Conservation (phyloP, 2,888 invertebrate genomes). For the Anthophora plumipes region DNA sequence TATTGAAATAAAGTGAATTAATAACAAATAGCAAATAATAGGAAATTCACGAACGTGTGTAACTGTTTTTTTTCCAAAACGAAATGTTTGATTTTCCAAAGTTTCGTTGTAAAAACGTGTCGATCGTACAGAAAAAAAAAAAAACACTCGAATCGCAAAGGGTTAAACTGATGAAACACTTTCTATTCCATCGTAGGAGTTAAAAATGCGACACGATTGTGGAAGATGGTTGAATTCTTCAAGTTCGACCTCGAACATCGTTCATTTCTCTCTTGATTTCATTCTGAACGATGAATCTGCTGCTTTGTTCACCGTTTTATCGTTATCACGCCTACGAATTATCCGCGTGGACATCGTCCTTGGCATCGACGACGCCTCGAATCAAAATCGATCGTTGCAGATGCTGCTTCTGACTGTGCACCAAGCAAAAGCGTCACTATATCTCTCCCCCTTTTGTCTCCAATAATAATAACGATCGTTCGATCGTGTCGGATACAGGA, state of each 20-base stretch:
- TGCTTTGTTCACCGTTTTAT: background rate
- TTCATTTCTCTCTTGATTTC: background rate
- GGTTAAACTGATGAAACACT: too few species aligned
- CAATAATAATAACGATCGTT: background rate
- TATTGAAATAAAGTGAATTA: too few species aligned
- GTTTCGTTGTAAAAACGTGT: too few species aligned
- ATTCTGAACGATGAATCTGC: background rate
- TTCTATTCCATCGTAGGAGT: too few species aligned
- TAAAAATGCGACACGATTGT: too few species aligned
- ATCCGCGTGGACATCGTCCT: slow-evolving; percentile 14
- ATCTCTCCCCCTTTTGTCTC: background rate
- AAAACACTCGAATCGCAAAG: too few species aligned
- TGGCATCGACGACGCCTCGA: slow-evolving; percentile 9
- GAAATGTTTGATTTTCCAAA: too few species aligned
- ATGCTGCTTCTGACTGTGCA: background rate
- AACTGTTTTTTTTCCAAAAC: too few species aligned
- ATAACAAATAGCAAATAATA: too few species aligned
- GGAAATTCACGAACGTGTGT: too few species aligned
- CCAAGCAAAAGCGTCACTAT: too few species aligned
- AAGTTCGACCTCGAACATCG: background rate
- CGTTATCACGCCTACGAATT: slow-evolving; percentile 12
- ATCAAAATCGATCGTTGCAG: slow-evolving; percentile 5
- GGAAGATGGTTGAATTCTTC: slow-evolving; percentile 1
- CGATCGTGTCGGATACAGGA: background rate
- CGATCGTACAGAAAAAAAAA: too few species aligned